Percentiles rank a stretch among this genome's conserved stretches.
These are phyloP conservation scores for Nipponacmea schrenckii DNA, from an alignment of 2,888 invertebrate species.

Conservation along the genomic window DNA sequence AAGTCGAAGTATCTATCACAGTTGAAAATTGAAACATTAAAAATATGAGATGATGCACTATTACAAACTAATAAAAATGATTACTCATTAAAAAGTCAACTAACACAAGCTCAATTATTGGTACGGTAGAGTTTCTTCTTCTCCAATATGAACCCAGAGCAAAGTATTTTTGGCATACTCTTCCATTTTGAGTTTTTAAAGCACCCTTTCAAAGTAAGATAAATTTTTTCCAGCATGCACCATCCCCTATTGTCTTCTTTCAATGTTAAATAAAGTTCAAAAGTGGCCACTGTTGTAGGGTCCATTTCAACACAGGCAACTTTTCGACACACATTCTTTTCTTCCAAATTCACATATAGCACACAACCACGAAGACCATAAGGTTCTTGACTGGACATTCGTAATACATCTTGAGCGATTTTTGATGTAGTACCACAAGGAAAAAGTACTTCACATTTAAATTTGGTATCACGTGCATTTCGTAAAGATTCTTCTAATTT, in stretches of 20 bases:
- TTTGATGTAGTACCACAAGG: slow-evolving; percentile 84
- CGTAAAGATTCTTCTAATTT: slow-evolving; percentile 83
- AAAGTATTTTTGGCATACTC: slow-evolving; percentile 74
- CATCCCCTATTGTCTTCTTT: slow-evolving; percentile 88
- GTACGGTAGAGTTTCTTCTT: slow-evolving; percentile 88
- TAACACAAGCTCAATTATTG: slow-evolving; percentile 11
- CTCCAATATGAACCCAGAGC: slow-evolving; percentile 88
- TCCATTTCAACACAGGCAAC: slow-evolving; percentile 87
- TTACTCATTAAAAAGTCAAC: too few species aligned
- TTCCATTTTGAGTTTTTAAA: slow-evolving; percentile 44
- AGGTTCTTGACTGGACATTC: slow-evolving; percentile 88
- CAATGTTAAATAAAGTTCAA: slow-evolving; percentile 88
- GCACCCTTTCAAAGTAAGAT: slow-evolving; percentile 66
- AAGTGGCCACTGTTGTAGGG: slow-evolving; percentile 87
- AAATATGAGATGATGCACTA: too few species aligned
- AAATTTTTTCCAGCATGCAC: slow-evolving; percentile 88
- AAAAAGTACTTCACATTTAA: slow-evolving; percentile 85
- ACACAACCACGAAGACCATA: slow-evolving; percentile 87
- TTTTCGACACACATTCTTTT: slow-evolving; percentile 70
- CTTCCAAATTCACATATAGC: slow-evolving; percentile 84
- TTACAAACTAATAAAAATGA: too few species aligned
- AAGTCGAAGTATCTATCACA: too few species aligned
- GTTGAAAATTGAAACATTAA: too few species aligned
- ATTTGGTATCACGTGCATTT: slow-evolving; percentile 82
- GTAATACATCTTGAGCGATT: slow-evolving; percentile 82